Evolutionary conservation across 2,797 vertebrate genomes (phyloP), one percentile per base, ranked within the genome.

Genomic region (Syngnathus acus): DNA sequence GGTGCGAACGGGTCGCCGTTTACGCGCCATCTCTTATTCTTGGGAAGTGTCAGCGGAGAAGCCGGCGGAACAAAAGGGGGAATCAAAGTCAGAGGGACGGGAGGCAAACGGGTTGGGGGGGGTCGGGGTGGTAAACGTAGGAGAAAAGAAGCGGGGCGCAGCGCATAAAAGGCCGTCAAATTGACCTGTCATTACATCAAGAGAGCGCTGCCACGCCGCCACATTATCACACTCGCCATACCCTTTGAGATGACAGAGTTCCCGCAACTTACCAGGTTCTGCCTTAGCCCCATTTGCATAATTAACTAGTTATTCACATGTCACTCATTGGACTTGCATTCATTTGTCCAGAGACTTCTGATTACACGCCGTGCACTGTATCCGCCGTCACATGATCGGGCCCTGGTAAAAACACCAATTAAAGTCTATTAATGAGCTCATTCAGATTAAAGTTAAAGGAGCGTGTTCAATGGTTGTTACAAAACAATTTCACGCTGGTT

Each of bases 1-100:
- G 92, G 94, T 93, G 94, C 88, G 91, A 95, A 94, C 90, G 93
- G 95, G 94, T 93, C 94, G 87, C 10, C 87, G 87, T 87, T 87
- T 92, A 92, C 82, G 88, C 92, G 92, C 94, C 93, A 97, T 95
- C 94, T 92, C 91, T 95, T 94, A 94, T 95, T 98, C 95, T 98
- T 93, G 92, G 88, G 89, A 92, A 90, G 91, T 78, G 94, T 94
- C 93, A 95, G 91, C 88, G 89, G 91, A 92, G 88, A 91, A 93
- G 92, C 91, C 91, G 86, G 69, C 48, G 75, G 90, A 93, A 98
- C 95, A 97, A 98, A 96, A 89, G 60, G 92, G 89, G 89, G 94
- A 93, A 93, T 93, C 86, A 88, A 94, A 95, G 93, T 94, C 93
- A 91, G 92, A 89, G 92, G 85, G 84, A 86, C 77, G 88, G 78